Evolutionary conservation across 2,888 invertebrate genomes (phyloP).

Genomic region (Pammene fasciana): DNA sequence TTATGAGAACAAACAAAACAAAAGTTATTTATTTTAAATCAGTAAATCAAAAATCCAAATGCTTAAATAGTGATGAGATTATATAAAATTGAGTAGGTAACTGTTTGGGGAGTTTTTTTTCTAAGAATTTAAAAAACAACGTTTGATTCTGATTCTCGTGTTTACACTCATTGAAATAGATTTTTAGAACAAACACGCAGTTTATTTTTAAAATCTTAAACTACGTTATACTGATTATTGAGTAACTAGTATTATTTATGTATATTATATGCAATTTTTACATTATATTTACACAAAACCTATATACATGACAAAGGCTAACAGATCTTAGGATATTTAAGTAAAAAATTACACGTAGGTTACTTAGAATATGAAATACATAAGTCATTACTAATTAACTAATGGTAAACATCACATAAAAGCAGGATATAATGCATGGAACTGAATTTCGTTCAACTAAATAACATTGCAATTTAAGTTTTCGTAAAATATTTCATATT

Average conservation of each 20-base stretch:
- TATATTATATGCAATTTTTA: constrained; percentile 58
- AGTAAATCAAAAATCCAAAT: not conserved
- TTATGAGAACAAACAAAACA: constrained; percentile 43
- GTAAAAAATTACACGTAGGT: constrained; percentile 49
- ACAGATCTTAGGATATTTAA: constrained; percentile 65
- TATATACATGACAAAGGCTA: constrained; percentile 65
- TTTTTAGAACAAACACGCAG: constrained; percentile 35
- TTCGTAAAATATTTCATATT: not conserved
- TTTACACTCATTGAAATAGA: constrained; percentile 10
- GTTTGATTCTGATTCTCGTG: not conserved
- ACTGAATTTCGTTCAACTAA: constrained; percentile 26
- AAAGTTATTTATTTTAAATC: not conserved
- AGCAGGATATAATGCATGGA: constrained; percentile 40
- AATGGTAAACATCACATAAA: constrained; percentile 73
- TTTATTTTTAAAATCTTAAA: constrained; percentile 30
- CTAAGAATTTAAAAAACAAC: not conserved
- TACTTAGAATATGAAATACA: constrained; percentile 40
- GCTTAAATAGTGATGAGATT: not conserved
- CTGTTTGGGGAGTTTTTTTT: not conserved
- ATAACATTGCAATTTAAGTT: not conserved
- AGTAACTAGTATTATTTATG: constrained; percentile 51
- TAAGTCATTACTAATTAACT: constrained; percentile 54
- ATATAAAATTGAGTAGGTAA: not conserved
- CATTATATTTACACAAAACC: constrained; percentile 63
- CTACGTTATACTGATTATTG: constrained; percentile 46